phyloP scores from a whole-genome alignment of 2,797 vertebrate species.

The Phylloscopus collybita region DNA sequence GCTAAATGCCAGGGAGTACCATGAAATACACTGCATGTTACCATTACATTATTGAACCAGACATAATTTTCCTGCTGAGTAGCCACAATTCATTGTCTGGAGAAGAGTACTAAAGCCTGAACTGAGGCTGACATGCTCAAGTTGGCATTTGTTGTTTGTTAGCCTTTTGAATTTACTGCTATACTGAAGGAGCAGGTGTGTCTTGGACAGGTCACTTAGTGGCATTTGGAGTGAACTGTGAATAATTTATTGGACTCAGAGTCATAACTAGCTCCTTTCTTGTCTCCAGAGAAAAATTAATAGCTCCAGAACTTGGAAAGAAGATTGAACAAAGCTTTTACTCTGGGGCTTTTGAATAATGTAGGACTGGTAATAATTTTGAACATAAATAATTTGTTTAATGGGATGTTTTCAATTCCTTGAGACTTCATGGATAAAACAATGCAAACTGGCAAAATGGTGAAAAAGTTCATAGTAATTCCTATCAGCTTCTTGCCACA shows the following conservation, averaged over 20 bases:
- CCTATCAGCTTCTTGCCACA: not conserved
- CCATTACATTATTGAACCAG: not conserved
- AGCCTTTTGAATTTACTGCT: not conserved
- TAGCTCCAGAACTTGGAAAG: not conserved
- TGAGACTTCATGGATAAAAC: not conserved
- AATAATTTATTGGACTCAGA: not conserved
- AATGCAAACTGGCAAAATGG: not conserved
- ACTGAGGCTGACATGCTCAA: not conserved
- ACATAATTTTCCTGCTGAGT: not conserved
- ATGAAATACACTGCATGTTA: not conserved
- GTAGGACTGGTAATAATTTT: not conserved
- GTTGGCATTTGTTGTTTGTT: not conserved
- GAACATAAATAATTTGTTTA: not conserved
- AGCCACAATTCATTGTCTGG: not conserved
- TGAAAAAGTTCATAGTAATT: not conserved
- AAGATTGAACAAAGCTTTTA: not conserved
- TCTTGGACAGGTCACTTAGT: not conserved
- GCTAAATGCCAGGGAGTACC: not conserved
- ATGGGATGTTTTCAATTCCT: not conserved
- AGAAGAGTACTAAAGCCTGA: not conserved
- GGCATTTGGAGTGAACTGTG: not conserved
- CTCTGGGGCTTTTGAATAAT: not conserved
- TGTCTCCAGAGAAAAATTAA: constrained; percentile 16
- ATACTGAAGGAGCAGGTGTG: not conserved
- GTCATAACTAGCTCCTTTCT: not conserved